Percentiles rank a stretch among this genome's conserved stretches.
phyloP scores from a whole-genome alignment of 2,113 vertebrate genomes.

The Myxocyprinus asiaticus region DNA sequence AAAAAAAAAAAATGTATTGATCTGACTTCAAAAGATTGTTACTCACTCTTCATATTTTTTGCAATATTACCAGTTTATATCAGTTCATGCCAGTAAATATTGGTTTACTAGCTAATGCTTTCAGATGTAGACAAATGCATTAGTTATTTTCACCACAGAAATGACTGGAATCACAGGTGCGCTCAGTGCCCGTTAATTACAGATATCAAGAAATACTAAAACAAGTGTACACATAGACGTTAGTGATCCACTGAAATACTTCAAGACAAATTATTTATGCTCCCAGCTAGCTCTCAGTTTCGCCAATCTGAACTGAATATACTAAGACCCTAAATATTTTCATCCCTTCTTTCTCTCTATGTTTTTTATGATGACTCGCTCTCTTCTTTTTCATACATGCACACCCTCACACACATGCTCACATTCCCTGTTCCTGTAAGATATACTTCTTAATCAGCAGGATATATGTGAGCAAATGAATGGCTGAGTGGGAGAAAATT shows the following conservation, averaged over 20 bases:
- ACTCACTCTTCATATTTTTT: not conserved
- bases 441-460: slow-evolving; percentile 70
- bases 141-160: not conserved
- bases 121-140: too few relatives aligned
- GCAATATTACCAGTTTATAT: not conserved
- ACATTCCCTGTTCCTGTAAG: slow-evolving; percentile 50
- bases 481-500: slow-evolving; percentile 61
- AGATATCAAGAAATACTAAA: not conserved
- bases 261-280: slow-evolving; percentile 24
- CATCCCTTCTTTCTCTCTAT: not conserved
- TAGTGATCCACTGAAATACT: slow-evolving; percentile 11
- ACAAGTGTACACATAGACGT: not conserved
- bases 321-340: not conserved
- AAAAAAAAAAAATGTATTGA: not conserved
- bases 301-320: slow-evolving; percentile 5
- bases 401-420: slow-evolving; percentile 39
- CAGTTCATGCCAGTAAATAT: too few relatives aligned
- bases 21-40: not conserved
- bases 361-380: not conserved
- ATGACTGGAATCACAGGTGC: not conserved
- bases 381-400: not conserved
- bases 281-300: not conserved
- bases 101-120: too few relatives aligned
- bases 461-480: slow-evolving; percentile 60
- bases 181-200: not conserved